A percentile compares a stretch with the other conserved stretches of the same genome.
These are phyloP conservation scores for Phylloscopus trochilus DNA, from an alignment of 2,113 vertebrate species.

Conservation along the genomic window DNA sequence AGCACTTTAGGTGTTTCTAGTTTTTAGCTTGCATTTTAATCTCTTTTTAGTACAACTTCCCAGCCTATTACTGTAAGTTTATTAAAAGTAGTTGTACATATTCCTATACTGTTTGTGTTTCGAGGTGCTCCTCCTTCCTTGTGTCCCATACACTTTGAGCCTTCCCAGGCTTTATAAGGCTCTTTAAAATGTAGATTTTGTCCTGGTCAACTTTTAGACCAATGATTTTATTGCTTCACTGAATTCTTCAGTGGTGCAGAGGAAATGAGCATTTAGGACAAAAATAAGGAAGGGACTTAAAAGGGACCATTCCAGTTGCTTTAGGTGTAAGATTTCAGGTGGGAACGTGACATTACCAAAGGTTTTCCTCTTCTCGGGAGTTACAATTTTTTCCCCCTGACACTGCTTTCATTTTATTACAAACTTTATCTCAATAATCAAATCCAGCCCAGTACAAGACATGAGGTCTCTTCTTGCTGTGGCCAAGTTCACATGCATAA, in stretches of 20 bases:
- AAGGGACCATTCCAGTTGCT: neutral
- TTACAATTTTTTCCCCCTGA: neutral
- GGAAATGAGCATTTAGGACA: neutral
- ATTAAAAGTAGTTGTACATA: neutral
- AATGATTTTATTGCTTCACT: neutral
- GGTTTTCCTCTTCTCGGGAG: conserved; percentile 24
- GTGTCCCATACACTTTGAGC: neutral
- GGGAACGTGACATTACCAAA: neutral
- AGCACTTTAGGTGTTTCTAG: neutral
- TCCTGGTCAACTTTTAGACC: neutral
- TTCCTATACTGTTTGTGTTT: neutral
- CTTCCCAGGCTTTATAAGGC: neutral
- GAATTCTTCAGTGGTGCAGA: neutral
- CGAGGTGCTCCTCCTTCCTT: neutral
- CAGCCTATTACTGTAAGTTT: neutral
- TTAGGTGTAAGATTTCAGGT: neutral
- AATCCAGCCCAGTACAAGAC: neutral
- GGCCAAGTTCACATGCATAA: conserved; percentile 35
- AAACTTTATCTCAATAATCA: conserved; percentile 44
- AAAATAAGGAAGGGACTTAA: neutral
- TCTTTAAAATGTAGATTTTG: neutral
- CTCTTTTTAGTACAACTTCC: neutral
- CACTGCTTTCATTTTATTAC: conserved; percentile 2
- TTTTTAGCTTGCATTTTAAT: neutral
- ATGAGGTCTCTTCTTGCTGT: conserved; percentile 35